Conservation (phyloP, 1,140 invertebrate species). For the Platyscapa corneri region DNA sequence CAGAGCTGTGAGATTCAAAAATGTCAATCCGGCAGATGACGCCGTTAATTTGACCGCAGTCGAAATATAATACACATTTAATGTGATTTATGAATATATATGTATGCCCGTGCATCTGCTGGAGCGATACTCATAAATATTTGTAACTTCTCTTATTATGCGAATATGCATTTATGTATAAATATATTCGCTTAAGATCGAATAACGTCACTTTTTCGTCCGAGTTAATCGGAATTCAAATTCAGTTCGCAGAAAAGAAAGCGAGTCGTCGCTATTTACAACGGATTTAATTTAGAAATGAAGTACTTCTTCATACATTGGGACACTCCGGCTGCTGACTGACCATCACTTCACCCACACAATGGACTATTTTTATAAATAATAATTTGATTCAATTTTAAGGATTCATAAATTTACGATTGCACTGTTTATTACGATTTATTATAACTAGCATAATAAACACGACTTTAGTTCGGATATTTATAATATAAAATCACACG, state of each 20-base stretch:
- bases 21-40: conserved; percentile 42
- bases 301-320: conserved; percentile 66
- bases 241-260: background rate
- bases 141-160: conserved; percentile 17
- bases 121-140: conserved; percentile 12
- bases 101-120: background rate
- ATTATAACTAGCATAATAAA: too few species aligned
- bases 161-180: background rate
- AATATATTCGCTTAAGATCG: background rate
- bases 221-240: conserved; percentile 64
- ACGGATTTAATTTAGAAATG: conserved; percentile 63
- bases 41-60: conserved; percentile 25
- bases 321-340: background rate
- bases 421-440: too few species aligned
- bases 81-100: conserved; percentile 40
- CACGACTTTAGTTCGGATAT: too few species aligned
- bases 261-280: conserved; percentile 6
- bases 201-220: conserved; percentile 42
- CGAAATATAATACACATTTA: conserved; percentile 35
- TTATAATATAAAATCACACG: too few species aligned
- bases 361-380: conserved; percentile 54
- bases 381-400: too few species aligned
- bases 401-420: too few species aligned
- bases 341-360: conserved; percentile 16
- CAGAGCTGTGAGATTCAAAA: background rate